Evolutionary conservation across 1,140 invertebrate genomes (phyloP), one percentile per base, ranked within the genome.

Genomic region (Lepidurus apus): DNA sequence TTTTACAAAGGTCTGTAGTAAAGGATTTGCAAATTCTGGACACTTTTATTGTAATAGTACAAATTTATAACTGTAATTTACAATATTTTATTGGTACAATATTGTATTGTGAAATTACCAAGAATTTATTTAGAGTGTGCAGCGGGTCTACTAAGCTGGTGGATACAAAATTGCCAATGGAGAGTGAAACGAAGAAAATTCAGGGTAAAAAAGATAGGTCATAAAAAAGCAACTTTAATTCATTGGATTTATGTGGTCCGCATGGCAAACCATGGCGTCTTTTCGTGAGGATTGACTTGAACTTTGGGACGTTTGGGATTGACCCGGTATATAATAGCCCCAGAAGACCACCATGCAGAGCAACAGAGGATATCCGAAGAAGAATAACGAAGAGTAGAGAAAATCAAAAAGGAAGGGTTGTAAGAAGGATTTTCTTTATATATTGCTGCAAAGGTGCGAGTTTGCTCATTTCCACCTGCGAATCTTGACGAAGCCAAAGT

Each of bases 281-380:
- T 65, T 65, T 65, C 53, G 53, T 65, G 53, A 65, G 53, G 53
- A 65, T 65, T 34, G 53, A 65, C 21, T 65, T 65, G 53, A 65
- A 65, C 53, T 65, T 65, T 65, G 21, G 53, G 53, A 65, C 53
- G 21, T 65, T 65, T 65, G 53, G 21, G 53, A 65, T 9, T 65
- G 17, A 21, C 17, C 53, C 53, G 17, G 53, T 65, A 65, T 21
- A 65, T 65, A 65, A 65, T 65, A 65, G 53, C 53, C 21, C 17
- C 5, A 65, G 53, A 65, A 13, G 17, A 65, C 53, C 53, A 65
- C 53, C 53, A 65, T 17, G 53, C 53, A 65, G 13, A 65, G 34
- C 34, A 34, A 34, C 3, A 34, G 34, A 34, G 34, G 34, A 34
- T 34, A 34, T 34, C 34, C 34, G 34, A 34, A 65, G 17, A 17